Conservation (phyloP, 2,888 invertebrate species). For the Rhogogaster chlorosoma region DNA sequence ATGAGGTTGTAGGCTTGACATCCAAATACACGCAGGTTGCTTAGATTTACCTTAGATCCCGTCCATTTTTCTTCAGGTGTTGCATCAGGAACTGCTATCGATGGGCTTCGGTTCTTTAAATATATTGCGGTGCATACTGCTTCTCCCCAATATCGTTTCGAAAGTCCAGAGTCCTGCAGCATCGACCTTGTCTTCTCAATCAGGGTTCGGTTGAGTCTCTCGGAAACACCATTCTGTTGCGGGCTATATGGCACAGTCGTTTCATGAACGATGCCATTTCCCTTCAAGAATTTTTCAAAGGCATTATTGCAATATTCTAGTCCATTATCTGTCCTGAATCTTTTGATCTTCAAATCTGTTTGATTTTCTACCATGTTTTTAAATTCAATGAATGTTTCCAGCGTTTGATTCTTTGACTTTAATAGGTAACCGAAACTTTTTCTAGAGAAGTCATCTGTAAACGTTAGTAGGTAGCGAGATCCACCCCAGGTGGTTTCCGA, state of each 20-base stretch:
- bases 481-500: slow-evolving; percentile 46
- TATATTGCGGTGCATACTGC: slow-evolving; percentile 71
- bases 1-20: slow-evolving; percentile 66
- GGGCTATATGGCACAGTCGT: slow-evolving; percentile 55
- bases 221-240: slow-evolving; percentile 60
- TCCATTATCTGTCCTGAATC: slow-evolving; percentile 57
- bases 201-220: slow-evolving; percentile 68
- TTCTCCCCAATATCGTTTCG: slow-evolving; percentile 71
- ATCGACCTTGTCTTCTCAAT: slow-evolving; percentile 61
- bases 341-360: slow-evolving; percentile 48
- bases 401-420: slow-evolving; percentile 48
- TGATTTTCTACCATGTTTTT: slow-evolving; percentile 42
- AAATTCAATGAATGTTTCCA: slow-evolving; percentile 41
- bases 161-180: slow-evolving; percentile 57
- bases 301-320: slow-evolving; percentile 55
- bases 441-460: slow-evolving; percentile 57
- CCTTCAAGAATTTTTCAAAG: slow-evolving; percentile 42
- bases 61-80: slow-evolving; percentile 68
- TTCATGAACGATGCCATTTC: slow-evolving; percentile 56
- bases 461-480: slow-evolving; percentile 53
- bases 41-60: slow-evolving; percentile 54
- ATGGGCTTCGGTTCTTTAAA: slow-evolving; percentile 68
- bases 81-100: slow-evolving; percentile 60
- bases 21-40: slow-evolving; percentile 62
- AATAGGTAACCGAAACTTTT: slow-evolving; percentile 54